A percentile compares a stretch with the other conserved stretches of the same genome.
These are phyloP conservation scores for Sterrhoptilus dennistouni DNA, from an alignment of 2,113 vertebrate genomes.

Conservation along the genomic window DNA sequence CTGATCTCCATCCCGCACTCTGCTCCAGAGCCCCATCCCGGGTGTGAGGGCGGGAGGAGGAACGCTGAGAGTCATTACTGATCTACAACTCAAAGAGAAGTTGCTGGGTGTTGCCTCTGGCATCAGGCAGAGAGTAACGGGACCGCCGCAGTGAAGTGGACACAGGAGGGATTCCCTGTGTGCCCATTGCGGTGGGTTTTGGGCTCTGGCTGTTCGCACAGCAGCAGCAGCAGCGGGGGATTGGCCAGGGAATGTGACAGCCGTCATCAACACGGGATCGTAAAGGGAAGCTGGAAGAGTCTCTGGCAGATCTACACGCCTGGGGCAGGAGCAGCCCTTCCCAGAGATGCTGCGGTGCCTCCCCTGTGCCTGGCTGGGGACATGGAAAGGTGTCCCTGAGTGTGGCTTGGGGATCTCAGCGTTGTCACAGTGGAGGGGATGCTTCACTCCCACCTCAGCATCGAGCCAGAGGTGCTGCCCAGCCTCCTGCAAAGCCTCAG, in stretches of 20 bases:
- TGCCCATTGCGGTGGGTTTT: accelerated
- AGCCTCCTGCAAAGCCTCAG: background rate
- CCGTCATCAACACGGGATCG: accelerated
- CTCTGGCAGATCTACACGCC: background rate
- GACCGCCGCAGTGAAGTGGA: accelerated
- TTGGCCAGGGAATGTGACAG: accelerated
- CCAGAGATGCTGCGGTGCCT: background rate
- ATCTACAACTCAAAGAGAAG: background rate
- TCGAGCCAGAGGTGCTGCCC: background rate
- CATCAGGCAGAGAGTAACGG: background rate
- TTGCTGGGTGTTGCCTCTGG: background rate
- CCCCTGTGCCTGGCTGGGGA: too few relatives aligned
- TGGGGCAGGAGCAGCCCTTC: background rate
- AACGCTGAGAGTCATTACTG: accelerated
- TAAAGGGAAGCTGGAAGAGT: background rate
- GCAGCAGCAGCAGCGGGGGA: background rate
- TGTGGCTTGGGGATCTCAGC: background rate
- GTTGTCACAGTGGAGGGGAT: accelerated
- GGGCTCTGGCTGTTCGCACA: background rate
- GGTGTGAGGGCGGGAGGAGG: background rate
- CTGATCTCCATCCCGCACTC: background rate
- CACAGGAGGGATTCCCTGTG: background rate
- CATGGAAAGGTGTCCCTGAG: background rate
- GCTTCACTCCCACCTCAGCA: accelerated
- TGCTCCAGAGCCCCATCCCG: background rate